A percentile compares a stretch with the other conserved stretches of the same genome.
Evolutionary conservation across 2,888 invertebrate species (phyloP).

Genomic region (Morpho helenor): DNA sequence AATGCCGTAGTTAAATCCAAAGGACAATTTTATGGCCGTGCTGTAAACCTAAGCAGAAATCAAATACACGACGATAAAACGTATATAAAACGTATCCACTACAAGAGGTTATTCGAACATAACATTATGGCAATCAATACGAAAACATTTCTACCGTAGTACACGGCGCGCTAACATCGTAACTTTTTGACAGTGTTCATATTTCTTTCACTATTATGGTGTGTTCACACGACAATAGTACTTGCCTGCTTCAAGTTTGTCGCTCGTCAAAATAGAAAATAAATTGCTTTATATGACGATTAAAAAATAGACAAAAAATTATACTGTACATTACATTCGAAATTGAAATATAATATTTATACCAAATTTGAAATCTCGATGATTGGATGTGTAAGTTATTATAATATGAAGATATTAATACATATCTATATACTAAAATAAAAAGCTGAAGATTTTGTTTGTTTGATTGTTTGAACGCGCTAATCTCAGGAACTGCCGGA

Average conservation of each 20-base stretch:
- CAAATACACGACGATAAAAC: conserved; percentile 18
- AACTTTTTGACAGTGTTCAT: conserved; percentile 9
- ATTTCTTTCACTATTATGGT: conserved; percentile 2
- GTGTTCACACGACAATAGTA: conserved; percentile 9
- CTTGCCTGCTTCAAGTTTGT: neutral
- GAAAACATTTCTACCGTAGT: conserved; percentile 10
- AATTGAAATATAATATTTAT: no score
- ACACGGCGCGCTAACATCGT: conserved; percentile 14
- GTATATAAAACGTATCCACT: conserved; percentile 14
- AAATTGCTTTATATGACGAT: no score
- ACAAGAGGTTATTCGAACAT: conserved; percentile 21
- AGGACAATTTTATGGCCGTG: conserved; percentile 18
- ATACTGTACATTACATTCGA: no score
- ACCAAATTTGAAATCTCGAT: no score
- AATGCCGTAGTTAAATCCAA: conserved; percentile 12
- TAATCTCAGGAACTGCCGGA: no score
- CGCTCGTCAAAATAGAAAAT: no score
- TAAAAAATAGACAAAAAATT: no score
- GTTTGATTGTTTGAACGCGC: no score
- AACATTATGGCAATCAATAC: conserved; percentile 19
- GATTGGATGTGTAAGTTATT: no score
- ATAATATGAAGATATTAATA: no score
- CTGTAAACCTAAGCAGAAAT: conserved; percentile 19
- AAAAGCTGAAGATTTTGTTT: no score
- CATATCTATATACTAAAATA: no score